Base-by-base conservation (phyloP, 2,797 vertebrate species). In the Phalloptychus januarius region DNA sequence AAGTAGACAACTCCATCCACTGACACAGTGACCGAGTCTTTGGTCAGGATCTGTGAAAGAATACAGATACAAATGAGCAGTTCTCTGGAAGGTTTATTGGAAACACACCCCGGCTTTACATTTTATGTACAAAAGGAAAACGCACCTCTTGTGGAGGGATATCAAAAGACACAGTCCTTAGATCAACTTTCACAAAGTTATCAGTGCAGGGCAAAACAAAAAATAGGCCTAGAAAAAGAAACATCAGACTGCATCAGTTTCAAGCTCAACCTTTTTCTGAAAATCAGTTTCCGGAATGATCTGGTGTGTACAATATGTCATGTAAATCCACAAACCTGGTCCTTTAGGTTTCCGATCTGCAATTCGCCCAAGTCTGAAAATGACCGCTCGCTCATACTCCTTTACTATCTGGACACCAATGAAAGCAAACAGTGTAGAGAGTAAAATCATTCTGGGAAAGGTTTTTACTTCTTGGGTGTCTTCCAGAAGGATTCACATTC, bases 1-100 rank as follows among this genome's bases (percentile, higher is more conserved):
- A 95, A 95, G 83, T 95, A 96, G 38, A 96, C 95, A 78, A 96
- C 95, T 0, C 95, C 96, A 1, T 96, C 96, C 87, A 96, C 96
- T n/a, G 81, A 88, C 77, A 96, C 95, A 0, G 95, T 96, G 88
- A 96, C 96, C 0, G 96, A 96, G 90, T 96, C 96, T 83, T 90
- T 96, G 54, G 96, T 96, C 33, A 96, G 76, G 78, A 96, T 95
- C 96, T 83, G 31, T 18, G 48, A 7, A 0, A 33, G 1, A 61
- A 10, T 23, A 40, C 13, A 40, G 54, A 58, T 3, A 45, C 42
- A 25, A 12, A 11, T 11, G 6, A 38, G 20, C 2, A 38, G 11
- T 5, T 16, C 58, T 36, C 2, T 71, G 20, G 3, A 6, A 33
- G 10, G 25, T 58, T 75, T 65, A 63, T 0, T 46, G 71, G 31